Percentiles rank a stretch among this genome's conserved stretches.
These are phyloP conservation scores for Elephas maximus DNA, from an alignment of 2,113 vertebrate species.

Conservation along the genomic window DNA sequence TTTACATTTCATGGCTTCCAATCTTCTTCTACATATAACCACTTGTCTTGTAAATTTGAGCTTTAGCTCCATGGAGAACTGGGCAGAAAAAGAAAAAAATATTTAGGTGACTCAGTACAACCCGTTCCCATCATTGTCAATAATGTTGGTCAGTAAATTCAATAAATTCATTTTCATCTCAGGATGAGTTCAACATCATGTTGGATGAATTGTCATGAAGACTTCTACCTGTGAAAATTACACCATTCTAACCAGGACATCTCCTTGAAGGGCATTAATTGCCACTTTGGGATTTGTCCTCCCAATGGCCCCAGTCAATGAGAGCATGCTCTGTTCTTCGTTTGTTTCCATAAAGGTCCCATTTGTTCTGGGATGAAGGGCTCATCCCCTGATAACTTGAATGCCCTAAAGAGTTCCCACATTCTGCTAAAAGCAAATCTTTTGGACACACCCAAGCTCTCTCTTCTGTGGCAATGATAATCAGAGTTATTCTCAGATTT, in stretches of 20 bases:
- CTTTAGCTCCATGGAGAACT: not conserved
- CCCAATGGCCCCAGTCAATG: not conserved
- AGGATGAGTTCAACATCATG: not conserved
- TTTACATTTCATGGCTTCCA: not conserved
- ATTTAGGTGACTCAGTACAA: not conserved
- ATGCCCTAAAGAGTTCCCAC: not conserved
- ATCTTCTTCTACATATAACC: not conserved
- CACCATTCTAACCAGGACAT: not conserved
- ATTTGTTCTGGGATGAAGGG: not conserved
- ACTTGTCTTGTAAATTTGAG: not conserved
- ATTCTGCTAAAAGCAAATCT: conserved; percentile 14
- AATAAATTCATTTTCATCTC: not conserved
- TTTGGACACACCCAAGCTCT: not conserved
- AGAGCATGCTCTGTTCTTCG: not conserved
- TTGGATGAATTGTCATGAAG: not conserved
- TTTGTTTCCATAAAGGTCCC: not conserved
- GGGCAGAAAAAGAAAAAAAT: not conserved
- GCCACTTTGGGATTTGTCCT: not conserved
- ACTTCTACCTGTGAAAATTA: not conserved
- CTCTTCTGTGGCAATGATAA: not conserved
- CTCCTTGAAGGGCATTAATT: conserved; percentile 7
- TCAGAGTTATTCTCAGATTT: not conserved
- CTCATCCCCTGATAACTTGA: not conserved
- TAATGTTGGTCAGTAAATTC: not conserved
- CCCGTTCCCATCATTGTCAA: not conserved